Base-by-base conservation (phyloP, 2,113 vertebrate genomes). In the Puffinus mauretanicus region DNA sequence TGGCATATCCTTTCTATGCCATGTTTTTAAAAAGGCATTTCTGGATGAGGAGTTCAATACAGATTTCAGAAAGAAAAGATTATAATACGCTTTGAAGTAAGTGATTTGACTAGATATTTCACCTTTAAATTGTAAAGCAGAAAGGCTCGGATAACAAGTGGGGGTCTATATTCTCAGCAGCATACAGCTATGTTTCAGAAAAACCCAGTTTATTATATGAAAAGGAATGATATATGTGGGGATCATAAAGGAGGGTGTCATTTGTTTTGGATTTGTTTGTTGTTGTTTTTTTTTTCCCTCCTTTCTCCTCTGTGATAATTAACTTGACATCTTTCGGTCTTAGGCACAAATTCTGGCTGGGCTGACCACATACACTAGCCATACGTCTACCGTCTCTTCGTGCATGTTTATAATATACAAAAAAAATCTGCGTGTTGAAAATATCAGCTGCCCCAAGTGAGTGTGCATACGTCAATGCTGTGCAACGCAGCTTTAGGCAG, bases 201-300 rank as follows among this genome's bases (percentile, higher is more conserved):
- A 83, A 86, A 11, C 1, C 0, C 6, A 27, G 1, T 47, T 17
- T 29, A 2, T 34, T 84, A 2, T 17, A 30, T 18, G 49, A 61
- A 61, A 65, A 61, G 4, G 34, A 86, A 36, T 21, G 6, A 40
- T 62, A 16, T 0, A 1, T 36, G 27, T 21, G 18, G 29, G 15
- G 14, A 69, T 86, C 7, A 25, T 44, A 60, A 61, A 61, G 7
- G 32, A 66, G 7, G 9, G 1, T 40, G 55, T 27, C 2, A 58
- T 54, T 73, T 89, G 5, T 2, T 64, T 51, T 29, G 16, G 18
- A 4, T 32, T 46, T 4, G 7, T 6, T 61, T 19, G 15, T 14
- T 38, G 7, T 19, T 16, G 42, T 4, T 42, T 38, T 38, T 47
- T 49, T 38, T 49, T 19, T 49, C 4, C 6, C 3, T 70, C 2